These are phyloP conservation scores for Propithecus deckenii DNA, from an alignment of 2,797 vertebrate genomes.

Conservation along the genomic window DNA sequence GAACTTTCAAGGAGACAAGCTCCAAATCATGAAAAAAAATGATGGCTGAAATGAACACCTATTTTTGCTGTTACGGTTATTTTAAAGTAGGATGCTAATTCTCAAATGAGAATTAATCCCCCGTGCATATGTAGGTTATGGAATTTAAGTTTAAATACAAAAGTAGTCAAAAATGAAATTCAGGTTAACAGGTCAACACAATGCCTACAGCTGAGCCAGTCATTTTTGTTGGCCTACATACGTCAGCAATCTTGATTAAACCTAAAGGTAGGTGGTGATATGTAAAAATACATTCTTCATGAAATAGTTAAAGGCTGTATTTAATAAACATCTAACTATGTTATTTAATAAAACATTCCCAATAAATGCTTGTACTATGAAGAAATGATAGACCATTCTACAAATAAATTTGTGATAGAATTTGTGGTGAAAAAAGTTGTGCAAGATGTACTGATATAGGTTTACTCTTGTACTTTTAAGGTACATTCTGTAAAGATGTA, in stretches of 20 bases:
- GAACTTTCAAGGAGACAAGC: conserved; percentile 16
- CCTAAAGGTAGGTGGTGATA: background rate
- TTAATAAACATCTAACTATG: background rate
- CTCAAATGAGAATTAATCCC: conserved; percentile 60
- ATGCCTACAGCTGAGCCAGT: conserved; percentile 54
- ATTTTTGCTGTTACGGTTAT: conserved; percentile 27
- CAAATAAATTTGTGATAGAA: background rate
- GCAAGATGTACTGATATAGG: background rate
- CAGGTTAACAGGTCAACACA: conserved; percentile 70
- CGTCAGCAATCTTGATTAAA: conserved; percentile 61
- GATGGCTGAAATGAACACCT: background rate
- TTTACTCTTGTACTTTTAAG: background rate
- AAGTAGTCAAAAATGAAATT: conserved; percentile 74
- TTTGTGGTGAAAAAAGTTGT: background rate
- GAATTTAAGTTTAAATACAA: conserved; percentile 70
- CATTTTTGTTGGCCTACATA: conserved; percentile 67
- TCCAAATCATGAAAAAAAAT: conserved; percentile 30
- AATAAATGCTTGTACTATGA: background rate
- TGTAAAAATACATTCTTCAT: conserved; percentile 57
- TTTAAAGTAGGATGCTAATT: conserved; percentile 66
- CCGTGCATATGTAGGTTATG: background rate
- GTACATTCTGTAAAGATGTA: background rate
- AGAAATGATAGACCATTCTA: background rate
- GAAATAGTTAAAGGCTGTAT: conserved; percentile 41
- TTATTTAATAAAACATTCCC: conserved; percentile 51